Percentiles rank a stretch among this genome's conserved stretches.
Conservation (phyloP, 2,888 invertebrate genomes). For the Macrostomum cliftonense region DNA sequence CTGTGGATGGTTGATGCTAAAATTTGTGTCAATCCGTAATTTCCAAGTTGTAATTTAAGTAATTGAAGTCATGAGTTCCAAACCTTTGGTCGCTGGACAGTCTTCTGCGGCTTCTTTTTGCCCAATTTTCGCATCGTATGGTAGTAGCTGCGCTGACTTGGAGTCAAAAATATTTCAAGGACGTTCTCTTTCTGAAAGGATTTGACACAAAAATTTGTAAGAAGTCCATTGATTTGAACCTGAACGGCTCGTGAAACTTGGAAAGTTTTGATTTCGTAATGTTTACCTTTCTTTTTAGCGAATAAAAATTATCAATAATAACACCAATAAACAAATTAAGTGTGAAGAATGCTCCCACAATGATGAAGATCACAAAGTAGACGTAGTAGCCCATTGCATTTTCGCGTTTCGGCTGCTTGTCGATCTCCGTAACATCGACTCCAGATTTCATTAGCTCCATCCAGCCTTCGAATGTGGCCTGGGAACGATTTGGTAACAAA, state of each 20-base stretch:
- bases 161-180: slow-evolving; percentile 85
- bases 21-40: neutral
- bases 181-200: slow-evolving; percentile 50
- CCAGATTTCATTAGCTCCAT: slow-evolving; percentile 94
- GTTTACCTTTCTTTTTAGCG: slow-evolving; percentile 92
- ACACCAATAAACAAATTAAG: slow-evolving; percentile 92
- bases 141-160: slow-evolving; percentile 86
- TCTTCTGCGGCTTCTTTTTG: slow-evolving; percentile 86
- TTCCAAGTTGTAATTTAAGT: too few species aligned
- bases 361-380: slow-evolving; percentile 87
- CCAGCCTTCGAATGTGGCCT: slow-evolving; percentile 88
- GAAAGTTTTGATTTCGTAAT: too few species aligned
- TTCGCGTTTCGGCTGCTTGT: slow-evolving; percentile 69
- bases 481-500: neutral
- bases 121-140: slow-evolving; percentile 92
- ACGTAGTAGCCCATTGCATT: slow-evolving; percentile 72
- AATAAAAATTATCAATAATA: slow-evolving; percentile 92
- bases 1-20: slow-evolving; percentile 29
- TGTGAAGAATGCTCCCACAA: slow-evolving; percentile 88
- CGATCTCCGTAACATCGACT: slow-evolving; percentile 41
- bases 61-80: too few species aligned
- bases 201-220: neutral
- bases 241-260: too few species aligned
- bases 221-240: too few species aligned
- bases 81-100: slow-evolving; percentile 65